Evolutionary conservation across 2,797 vertebrate species (phyloP), one percentile per base, ranked within the genome.

Genomic region (Moxostoma hubbsi): DNA sequence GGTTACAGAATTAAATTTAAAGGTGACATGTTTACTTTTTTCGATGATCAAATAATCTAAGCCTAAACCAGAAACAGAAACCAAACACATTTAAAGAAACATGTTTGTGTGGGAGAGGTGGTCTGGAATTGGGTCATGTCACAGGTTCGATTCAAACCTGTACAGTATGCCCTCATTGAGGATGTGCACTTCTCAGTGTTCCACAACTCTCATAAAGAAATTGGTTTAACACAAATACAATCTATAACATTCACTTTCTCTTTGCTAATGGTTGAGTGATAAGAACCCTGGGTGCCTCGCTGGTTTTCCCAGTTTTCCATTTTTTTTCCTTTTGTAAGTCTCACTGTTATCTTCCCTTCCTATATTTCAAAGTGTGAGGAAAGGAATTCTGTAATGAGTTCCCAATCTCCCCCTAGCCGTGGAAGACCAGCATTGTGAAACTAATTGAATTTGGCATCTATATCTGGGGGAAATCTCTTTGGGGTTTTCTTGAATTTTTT

Each of bases 321-420:
- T 68, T 68, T 66, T 58, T 24, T 24, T 24, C 2, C 2, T 24
- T 24, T 47, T 53, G 55, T 55, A 49, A 45, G 55, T 43, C 11
- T 47, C 9, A 75, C 3, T 9, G 77, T 87, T 84, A 87, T 79
- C 83, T 85, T 65, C 85, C 62, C 85, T 85, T 84, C 82, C 90
- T 92, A 90, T 90, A 91, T 93, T 92, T 93, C 90, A 93, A 93
- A 93, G 89, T 81, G 2, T 54, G 84, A 89, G 88, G 88, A 88
- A 89, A 92, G 88, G 90, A 92, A 93, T 93, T 91, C 83, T 80
- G 87, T 93, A 93, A 93, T 93, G 92, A 92, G 91, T 91, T 92
- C 74, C 87, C 89, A 89, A 88, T 90, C 92, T 91, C 89, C 87
- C 87, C 90, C 88, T 85, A 90, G 87, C 86, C 84, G 85, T 81